These are phyloP conservation scores for Cacoxenus indagator DNA, from an alignment of 2,888 invertebrate species.

Conservation along the genomic window DNA sequence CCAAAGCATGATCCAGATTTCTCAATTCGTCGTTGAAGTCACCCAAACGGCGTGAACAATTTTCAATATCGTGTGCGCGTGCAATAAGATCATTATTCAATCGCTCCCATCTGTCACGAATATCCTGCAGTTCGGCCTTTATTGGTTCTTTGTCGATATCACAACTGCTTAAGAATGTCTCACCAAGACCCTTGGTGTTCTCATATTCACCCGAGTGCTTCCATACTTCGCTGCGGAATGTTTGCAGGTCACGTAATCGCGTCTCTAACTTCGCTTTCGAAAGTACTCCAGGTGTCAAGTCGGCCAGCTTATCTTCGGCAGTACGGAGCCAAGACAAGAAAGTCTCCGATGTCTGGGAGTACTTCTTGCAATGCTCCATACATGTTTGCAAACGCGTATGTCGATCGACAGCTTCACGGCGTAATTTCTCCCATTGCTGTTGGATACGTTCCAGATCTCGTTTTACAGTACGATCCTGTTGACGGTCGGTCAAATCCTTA, in stretches of 20 bases:
- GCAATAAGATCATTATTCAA: slow-evolving; percentile 81
- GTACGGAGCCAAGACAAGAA: slow-evolving; percentile 91
- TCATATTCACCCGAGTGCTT: slow-evolving; percentile 94
- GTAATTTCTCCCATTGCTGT: slow-evolving; percentile 91
- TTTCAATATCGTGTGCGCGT: slow-evolving; percentile 75
- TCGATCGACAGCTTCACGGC: slow-evolving; percentile 88
- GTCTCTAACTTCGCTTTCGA: slow-evolving; percentile 89
- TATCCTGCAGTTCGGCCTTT: slow-evolving; percentile 82
- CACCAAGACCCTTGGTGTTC: slow-evolving; percentile 86
- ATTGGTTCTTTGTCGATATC: slow-evolving; percentile 93
- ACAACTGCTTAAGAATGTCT: slow-evolving; percentile 88
- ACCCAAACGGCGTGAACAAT: slow-evolving; percentile 83
- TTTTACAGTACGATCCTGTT: slow-evolving; percentile 75
- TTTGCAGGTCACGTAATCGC: slow-evolving; percentile 88
- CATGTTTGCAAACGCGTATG: slow-evolving; percentile 90
- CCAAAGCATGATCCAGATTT: slow-evolving; percentile 86
- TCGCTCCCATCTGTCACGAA: slow-evolving; percentile 92
- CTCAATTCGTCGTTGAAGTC: slow-evolving; percentile 89
- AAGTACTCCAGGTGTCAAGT: slow-evolving; percentile 83
- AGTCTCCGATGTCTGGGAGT: slow-evolving; percentile 85
- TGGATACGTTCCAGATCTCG: slow-evolving; percentile 90
- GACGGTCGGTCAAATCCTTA: slow-evolving; percentile 75
- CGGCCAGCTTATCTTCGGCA: slow-evolving; percentile 86
- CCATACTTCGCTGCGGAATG: slow-evolving; percentile 93
- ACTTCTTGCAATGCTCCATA: slow-evolving; percentile 92